Conservation (phyloP, 2,888 invertebrate species). For the Nephrotoma flavescens region DNA sequence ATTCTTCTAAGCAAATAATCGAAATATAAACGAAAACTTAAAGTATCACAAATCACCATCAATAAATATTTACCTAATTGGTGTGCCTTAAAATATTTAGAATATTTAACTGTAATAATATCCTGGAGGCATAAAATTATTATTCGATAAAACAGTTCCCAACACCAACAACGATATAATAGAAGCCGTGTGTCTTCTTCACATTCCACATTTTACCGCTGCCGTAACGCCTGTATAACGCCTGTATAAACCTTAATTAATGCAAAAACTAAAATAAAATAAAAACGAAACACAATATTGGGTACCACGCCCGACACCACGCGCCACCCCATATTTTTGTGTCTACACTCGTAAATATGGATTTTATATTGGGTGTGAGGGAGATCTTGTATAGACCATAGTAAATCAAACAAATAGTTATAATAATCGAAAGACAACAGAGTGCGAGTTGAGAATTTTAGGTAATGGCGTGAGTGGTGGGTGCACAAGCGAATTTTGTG, state of each 20-base stretch:
- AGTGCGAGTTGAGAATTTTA: neutral
- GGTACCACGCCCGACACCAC: neutral
- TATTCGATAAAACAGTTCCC: neutral
- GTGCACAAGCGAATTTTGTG: neutral
- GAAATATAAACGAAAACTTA: neutral
- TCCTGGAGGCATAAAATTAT: neutral
- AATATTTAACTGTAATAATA: neutral
- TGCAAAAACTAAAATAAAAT: neutral
- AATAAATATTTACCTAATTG: neutral
- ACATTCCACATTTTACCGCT: neutral
- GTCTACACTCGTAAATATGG: neutral
- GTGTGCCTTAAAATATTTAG: neutral
- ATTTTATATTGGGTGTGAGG: neutral
- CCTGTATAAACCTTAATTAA: neutral
- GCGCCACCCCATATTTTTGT: neutral
- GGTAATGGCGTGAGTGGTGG: neutral
- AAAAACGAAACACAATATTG: neutral
- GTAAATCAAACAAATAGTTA: neutral
- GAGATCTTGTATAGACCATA: neutral
- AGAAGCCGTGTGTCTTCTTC: neutral
- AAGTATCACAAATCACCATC: neutral
- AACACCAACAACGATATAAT: neutral
- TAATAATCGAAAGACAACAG: neutral
- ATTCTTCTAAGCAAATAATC: neutral
- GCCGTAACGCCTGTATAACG: neutral